These are phyloP conservation scores for Heteromyza rotundicornis DNA, from an alignment of 2,888 invertebrate genomes.

Conservation along the genomic window DNA sequence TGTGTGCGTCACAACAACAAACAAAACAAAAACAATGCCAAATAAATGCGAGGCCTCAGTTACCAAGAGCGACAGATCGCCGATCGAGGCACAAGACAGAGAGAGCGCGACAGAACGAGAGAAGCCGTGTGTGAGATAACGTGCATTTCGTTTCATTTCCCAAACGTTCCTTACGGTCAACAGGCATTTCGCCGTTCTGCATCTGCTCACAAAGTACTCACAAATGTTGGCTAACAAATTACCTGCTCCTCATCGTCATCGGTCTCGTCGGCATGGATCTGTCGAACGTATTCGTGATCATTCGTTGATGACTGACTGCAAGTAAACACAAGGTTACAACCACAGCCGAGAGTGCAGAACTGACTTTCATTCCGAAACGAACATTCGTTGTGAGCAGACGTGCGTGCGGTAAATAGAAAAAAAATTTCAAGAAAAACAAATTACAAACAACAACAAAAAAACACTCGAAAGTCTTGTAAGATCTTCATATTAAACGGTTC, in stretches of 20 bases:
- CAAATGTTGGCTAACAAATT: too few species aligned
- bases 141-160: background rate
- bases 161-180: background rate
- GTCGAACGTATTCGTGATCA: slow-evolving; percentile 5
- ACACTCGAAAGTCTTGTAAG: slow-evolving; percentile 27
- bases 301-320: slow-evolving; percentile 2
- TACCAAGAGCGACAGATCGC: too few species aligned
- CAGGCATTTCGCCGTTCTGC: background rate
- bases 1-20: slow-evolving; percentile 24
- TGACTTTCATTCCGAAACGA: slow-evolving; percentile 60
- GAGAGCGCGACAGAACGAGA: slow-evolving; percentile 16
- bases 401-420: slow-evolving; percentile 35
- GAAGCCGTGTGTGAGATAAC: too few species aligned
- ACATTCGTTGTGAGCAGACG: slow-evolving; percentile 59
- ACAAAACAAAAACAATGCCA: slow-evolving; percentile 10
- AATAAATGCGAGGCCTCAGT: too few species aligned
- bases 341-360: slow-evolving; percentile 36
- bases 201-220: background rate
- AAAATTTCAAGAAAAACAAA: too few species aligned
- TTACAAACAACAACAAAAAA: background rate
- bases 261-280: background rate
- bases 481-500: too few species aligned
- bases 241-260: background rate
- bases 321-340: slow-evolving; percentile 41
- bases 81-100: slow-evolving; percentile 7